These are phyloP conservation scores for Poecilia wingei DNA, from an alignment of 2,797 vertebrate genomes.

Conservation along the genomic window DNA sequence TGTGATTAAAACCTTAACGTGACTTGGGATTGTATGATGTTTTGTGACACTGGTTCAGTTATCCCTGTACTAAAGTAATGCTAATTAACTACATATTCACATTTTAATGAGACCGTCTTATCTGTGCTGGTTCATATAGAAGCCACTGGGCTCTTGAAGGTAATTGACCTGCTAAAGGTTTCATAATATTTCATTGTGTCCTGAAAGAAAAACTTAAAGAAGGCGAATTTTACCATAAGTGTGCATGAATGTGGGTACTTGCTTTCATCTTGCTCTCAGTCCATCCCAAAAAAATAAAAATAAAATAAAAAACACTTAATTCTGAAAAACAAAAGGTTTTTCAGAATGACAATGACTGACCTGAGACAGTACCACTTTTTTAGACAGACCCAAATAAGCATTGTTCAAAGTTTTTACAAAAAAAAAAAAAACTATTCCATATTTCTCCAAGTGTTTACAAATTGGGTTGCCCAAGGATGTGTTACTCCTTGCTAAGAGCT, in stretches of 20 bases:
- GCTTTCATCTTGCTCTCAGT: background rate
- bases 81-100: background rate
- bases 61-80: background rate
- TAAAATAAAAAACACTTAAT: background rate
- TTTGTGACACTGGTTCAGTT: background rate
- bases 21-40: background rate
- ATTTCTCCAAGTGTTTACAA: background rate
- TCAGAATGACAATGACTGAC: no score
- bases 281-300: no score
- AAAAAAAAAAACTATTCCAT: background rate
- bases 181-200: background rate
- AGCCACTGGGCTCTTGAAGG: background rate
- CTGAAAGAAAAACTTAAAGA: background rate
- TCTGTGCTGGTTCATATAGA: background rate
- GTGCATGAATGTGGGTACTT: background rate
- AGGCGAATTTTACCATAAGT: background rate
- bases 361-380: background rate
- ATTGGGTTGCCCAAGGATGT: background rate
- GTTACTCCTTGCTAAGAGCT: background rate
- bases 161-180: background rate
- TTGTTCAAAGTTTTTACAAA: background rate
- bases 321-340: no score
- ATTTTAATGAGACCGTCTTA: background rate
- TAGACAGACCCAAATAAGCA: background rate
- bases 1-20: background rate